Evolutionary conservation across 2,797 vertebrate genomes (phyloP), one percentile per base, ranked within the genome.

Genomic region (Rhinella marina): DNA sequence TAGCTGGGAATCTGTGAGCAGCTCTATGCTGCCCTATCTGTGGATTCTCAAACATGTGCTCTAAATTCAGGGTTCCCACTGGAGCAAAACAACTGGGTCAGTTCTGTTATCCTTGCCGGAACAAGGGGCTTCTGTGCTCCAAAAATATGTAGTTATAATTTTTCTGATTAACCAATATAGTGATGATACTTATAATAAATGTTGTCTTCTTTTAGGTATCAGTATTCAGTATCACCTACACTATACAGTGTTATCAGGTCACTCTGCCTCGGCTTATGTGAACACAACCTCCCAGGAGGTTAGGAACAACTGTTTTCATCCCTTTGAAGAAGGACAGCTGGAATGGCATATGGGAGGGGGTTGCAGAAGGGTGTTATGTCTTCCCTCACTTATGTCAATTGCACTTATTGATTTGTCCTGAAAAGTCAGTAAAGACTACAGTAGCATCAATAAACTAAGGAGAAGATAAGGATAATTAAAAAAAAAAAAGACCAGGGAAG

Each of bases 271-370:
- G 14, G 41, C 9, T 68, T 52, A n/a, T 78, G 21, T 59, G 32
- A 50, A 41, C 4, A 25, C n/a, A 0, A 23, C 16, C 21, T 59
- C 66, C 83, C 25, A 81, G 77, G 68, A 81, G 64, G 66, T 8
- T 66, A 23, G 27, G 70, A 48, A 75, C 77, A 85, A 68, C 66
- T 88, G 77, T 50, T 72, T 25, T 81, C 21, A 61, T 64, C 48
- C 29, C 78, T 88, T 80, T 81, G 57, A 54, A 32, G 50, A 54
- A 12, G 76, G 68, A 32, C 77, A 88, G 77, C 82, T 84, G 82
- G 62, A 59, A 52, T 54, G 68, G 81, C 82, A 85, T 79, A 68
- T 73, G 82, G 29, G 41, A 41, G 41, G 41, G 41, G 76, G 52
- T 0, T 54, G 84, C 68, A 32, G 48, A 52, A 11, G 27, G 41